Conservation (phyloP, 2,888 invertebrate species). For the Drosophila hamatofila region DNA sequence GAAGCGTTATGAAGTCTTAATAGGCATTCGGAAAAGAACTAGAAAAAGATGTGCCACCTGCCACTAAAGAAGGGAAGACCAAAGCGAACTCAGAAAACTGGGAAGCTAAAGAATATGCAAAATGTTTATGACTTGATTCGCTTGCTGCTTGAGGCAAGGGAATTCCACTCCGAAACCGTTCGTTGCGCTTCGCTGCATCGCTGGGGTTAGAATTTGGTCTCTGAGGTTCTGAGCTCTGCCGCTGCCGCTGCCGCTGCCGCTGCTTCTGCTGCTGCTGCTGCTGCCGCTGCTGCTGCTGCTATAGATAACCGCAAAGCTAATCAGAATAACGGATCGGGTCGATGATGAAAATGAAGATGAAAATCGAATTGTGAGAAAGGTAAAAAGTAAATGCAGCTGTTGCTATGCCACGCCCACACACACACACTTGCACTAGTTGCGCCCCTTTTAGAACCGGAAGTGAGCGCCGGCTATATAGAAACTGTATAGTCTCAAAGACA, state of each 20-base stretch:
- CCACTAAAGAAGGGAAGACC: constrained; percentile 5
- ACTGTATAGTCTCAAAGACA: constrained; percentile 24
- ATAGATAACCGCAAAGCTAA: constrained; percentile 47
- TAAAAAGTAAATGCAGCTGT: constrained; percentile 24
- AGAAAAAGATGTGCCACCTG: constrained; percentile 28
- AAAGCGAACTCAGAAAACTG: not conserved
- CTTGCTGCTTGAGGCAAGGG: constrained; percentile 18
- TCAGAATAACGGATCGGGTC: constrained; percentile 24
- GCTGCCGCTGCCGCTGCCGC: not conserved
- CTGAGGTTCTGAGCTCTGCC: not conserved
- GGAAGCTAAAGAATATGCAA: constrained; percentile 10
- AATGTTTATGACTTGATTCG: constrained; percentile 33
- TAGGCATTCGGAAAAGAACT: not conserved
- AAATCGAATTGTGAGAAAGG: constrained; percentile 11
- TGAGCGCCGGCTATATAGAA: constrained; percentile 28
- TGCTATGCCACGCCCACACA: constrained; percentile 26
- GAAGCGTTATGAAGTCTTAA: not conserved
- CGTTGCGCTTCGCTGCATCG: constrained; percentile 44
- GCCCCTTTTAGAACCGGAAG: constrained; percentile 60
- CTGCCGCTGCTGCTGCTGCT: not conserved
- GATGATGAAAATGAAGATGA: constrained; percentile 13
- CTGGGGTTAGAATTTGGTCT: constrained; percentile 23
- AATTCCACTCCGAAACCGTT: constrained; percentile 7
- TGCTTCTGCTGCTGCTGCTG: not conserved
- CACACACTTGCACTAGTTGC: not conserved